A percentile compares a stretch with the other conserved stretches of the same genome.
Evolutionary conservation across 2,113 vertebrate genomes (phyloP).

Genomic region (Candoia aspera): DNA sequence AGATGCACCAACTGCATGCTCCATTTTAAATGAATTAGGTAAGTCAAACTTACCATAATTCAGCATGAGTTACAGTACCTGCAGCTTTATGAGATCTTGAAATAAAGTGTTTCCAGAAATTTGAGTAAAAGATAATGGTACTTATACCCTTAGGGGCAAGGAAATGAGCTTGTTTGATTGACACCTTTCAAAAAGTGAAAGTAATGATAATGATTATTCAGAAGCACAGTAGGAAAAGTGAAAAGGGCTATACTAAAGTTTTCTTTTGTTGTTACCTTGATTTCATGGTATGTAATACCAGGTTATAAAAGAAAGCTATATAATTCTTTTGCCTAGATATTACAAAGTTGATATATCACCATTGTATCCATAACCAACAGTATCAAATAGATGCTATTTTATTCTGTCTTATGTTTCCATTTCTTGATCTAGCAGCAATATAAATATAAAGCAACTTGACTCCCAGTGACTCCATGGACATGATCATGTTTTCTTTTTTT

Average conservation of each 20-base stretch:
- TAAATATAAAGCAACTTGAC: neutral
- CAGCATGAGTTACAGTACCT: slow-evolving; percentile 29
- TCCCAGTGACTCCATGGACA: neutral
- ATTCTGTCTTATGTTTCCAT: neutral
- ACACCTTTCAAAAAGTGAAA: slow-evolving; percentile 45
- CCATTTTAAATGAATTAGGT: neutral
- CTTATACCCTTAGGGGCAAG: slow-evolving; percentile 42
- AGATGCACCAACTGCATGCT: slow-evolving; percentile 18
- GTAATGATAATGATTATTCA: slow-evolving; percentile 39
- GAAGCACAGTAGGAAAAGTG: slow-evolving; percentile 21
- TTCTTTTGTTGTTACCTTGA: slow-evolving; percentile 1
- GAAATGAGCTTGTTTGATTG: slow-evolving; percentile 55
- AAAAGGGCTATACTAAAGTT: slow-evolving; percentile 8
- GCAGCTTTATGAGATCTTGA: slow-evolving; percentile 56
- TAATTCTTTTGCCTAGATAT: neutral
- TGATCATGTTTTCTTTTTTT: neutral
- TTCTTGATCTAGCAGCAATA: neutral
- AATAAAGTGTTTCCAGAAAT: slow-evolving; percentile 59
- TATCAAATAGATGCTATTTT: neutral
- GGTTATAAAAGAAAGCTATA: neutral
- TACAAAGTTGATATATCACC: neutral
- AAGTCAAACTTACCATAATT: slow-evolving; percentile 45
- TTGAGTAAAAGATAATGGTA: slow-evolving; percentile 51
- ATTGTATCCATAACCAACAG: neutral
- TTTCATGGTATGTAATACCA: neutral